Evolutionary conservation across 2,888 invertebrate species (phyloP).

Genomic region (Morpho deidamia): DNA sequence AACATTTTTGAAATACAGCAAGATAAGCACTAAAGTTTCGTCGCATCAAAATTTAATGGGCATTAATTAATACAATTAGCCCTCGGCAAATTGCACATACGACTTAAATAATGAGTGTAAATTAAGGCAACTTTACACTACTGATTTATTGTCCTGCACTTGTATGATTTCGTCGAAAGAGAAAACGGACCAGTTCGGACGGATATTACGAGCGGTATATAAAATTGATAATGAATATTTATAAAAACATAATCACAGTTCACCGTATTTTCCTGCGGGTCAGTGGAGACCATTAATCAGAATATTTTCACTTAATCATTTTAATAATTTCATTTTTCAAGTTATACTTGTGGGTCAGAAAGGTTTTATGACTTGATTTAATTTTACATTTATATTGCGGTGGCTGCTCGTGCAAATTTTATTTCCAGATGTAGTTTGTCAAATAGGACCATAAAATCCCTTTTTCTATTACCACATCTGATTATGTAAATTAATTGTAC

Average conservation of each 20-base stretch:
- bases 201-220: conserved; percentile 67
- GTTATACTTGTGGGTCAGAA: conserved; percentile 1
- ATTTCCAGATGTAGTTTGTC: too few species aligned
- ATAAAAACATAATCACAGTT: conserved; percentile 70
- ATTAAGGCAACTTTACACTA: conserved; percentile 76
- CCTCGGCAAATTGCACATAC: conserved; percentile 72
- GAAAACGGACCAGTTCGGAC: conserved; percentile 72
- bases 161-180: conserved; percentile 74
- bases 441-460: too few species aligned
- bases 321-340: conserved; percentile 25
- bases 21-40: conserved; percentile 49
- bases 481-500: too few species aligned
- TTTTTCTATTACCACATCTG: too few species aligned
- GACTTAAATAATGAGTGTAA: conserved; percentile 74
- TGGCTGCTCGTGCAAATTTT: background rate
- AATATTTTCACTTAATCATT: conserved; percentile 66
- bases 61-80: conserved; percentile 77
- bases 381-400: background rate
- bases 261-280: conserved; percentile 57
- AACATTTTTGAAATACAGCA: conserved; percentile 44
- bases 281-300: conserved; percentile 66
- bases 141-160: conserved; percentile 76
- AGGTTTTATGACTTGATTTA: conserved; percentile 9
- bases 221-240: conserved; percentile 76
- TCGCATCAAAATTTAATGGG: conserved; percentile 67